phyloP scores from a whole-genome alignment of 2,797 vertebrate genomes.

The Hydrophis major region DNA sequence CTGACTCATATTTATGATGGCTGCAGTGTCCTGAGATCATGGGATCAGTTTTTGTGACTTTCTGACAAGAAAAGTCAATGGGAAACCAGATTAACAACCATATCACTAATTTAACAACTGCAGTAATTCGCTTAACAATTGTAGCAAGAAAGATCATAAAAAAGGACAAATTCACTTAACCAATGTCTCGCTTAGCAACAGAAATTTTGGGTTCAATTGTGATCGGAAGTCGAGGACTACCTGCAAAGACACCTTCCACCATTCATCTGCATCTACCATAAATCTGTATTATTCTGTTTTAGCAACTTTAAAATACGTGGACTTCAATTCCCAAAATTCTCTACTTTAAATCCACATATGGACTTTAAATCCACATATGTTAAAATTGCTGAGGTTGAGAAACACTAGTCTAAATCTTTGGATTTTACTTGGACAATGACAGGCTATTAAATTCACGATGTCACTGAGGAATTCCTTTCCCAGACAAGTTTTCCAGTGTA shows the following conservation, averaged over 20 bases:
- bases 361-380: neutral
- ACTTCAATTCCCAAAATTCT: neutral
- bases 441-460: neutral
- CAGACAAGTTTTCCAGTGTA: neutral
- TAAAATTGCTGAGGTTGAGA: neutral
- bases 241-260: neutral
- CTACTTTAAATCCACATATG: neutral
- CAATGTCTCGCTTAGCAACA: neutral
- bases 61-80: neutral
- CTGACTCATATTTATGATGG: neutral
- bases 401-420: neutral
- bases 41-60: neutral
- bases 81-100: neutral
- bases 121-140: neutral
- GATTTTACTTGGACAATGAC: neutral
- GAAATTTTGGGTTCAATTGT: neutral
- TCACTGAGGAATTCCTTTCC: neutral
- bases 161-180: neutral
- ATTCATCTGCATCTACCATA: neutral
- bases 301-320: neutral
- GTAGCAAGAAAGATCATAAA: neutral
- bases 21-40: neutral
- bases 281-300: neutral
- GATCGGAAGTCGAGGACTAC: neutral
- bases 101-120: neutral